Evolutionary conservation across 2,888 invertebrate species (phyloP).

Genomic region (Heliothis peltigera): DNA sequence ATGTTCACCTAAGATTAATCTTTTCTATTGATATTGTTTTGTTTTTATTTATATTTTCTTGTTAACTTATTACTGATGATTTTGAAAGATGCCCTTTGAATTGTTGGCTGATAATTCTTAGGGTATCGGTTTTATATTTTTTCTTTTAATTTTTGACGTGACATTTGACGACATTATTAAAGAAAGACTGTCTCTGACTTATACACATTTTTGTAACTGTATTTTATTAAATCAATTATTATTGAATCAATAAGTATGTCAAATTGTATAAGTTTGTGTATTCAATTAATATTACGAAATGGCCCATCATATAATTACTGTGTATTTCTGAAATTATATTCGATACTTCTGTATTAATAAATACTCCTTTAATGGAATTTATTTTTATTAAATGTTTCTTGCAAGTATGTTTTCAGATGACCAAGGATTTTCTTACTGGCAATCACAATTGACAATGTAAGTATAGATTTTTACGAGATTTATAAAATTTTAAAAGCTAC

Average conservation of each 20-base stretch:
- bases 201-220: neutral
- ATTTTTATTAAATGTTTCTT: constrained; percentile 26
- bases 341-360: no score
- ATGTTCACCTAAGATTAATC: constrained; percentile 28
- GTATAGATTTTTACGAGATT: constrained; percentile 21
- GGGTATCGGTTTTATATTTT: constrained; percentile 56
- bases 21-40: constrained; percentile 20
- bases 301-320: constrained; percentile 34
- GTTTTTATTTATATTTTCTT: neutral
- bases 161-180: neutral
- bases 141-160: neutral
- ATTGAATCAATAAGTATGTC: neutral
- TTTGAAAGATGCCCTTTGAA: constrained; percentile 67
- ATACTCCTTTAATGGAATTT: neutral
- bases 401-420: constrained; percentile 53
- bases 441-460: constrained; percentile 9
- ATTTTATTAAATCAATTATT: neutral
- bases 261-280: no score
- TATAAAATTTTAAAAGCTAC: no score
- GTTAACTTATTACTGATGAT: no score
- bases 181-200: neutral
- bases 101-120: constrained; percentile 77
- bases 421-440: neutral
- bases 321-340: no score
- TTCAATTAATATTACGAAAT: constrained; percentile 28